Conservation (phyloP, 2,888 invertebrate genomes). For the Steromphala cineraria region DNA sequence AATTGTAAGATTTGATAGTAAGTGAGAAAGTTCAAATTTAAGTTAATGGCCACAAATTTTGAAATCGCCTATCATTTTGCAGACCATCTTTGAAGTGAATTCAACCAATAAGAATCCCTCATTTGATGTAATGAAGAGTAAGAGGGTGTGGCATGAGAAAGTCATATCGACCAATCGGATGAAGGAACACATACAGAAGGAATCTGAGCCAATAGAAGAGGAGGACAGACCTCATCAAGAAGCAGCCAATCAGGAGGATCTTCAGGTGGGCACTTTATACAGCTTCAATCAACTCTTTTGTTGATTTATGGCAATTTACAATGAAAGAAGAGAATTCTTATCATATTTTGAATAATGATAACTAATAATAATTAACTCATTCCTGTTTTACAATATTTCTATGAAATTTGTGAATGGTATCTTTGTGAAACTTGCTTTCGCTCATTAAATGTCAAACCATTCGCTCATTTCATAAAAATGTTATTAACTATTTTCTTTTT, state of each 20-base stretch:
- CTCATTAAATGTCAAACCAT: too few species aligned
- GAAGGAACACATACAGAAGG: slow-evolving; percentile 9
- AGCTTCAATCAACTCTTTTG: neutral
- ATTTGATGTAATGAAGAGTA: slow-evolving; percentile 88
- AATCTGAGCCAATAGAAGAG: neutral
- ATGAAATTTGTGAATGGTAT: too few species aligned
- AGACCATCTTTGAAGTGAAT: slow-evolving; percentile 96
- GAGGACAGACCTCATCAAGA: slow-evolving; percentile 20
- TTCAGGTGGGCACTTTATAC: slow-evolving; percentile 28
- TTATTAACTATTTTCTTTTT: neutral
- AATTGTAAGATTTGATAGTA: too few species aligned
- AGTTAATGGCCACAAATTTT: too few species aligned
- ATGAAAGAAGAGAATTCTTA: too few species aligned
- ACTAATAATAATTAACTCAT: too few species aligned
- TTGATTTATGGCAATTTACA: too few species aligned
- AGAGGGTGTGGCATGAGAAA: slow-evolving; percentile 83
- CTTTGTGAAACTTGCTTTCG: too few species aligned
- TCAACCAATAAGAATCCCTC: slow-evolving; percentile 86
- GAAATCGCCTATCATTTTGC: slow-evolving; percentile 60
- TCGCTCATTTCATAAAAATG: too few species aligned
- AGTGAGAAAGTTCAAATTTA: too few species aligned
- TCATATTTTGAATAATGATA: too few species aligned
- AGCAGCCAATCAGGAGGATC: slow-evolving; percentile 36
- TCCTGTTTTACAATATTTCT: too few species aligned
- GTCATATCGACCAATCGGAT: slow-evolving; percentile 59